phyloP scores from a whole-genome alignment of 2,797 vertebrate genomes.

The Rhinella marina region DNA sequence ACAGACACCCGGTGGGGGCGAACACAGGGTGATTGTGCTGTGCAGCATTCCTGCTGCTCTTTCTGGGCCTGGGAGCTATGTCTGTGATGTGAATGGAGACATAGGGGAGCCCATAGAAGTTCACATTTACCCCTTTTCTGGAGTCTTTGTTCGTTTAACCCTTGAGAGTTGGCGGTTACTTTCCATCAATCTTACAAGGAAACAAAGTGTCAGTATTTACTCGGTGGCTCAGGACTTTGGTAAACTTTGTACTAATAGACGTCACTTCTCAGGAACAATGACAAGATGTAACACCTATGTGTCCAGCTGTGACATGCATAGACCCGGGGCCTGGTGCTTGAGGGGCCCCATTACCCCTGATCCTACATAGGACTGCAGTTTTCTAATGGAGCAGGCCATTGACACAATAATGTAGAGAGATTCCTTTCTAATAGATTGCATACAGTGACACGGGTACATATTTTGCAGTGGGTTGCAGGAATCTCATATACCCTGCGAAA shows the following conservation, averaged over 20 bases:
- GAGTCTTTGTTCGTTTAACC: slow-evolving; percentile 12
- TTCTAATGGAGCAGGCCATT: too few relatives aligned
- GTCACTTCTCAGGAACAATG: neutral
- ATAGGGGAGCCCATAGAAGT: neutral
- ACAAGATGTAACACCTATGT: neutral
- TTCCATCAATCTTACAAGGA: neutral
- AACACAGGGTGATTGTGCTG: slow-evolving; percentile 17
- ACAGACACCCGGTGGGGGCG: neutral
- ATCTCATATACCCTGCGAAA: neutral
- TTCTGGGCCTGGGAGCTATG: neutral
- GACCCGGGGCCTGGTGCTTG: neutral
- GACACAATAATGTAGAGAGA: neutral
- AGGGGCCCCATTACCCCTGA: neutral
- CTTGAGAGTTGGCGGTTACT: neutral
- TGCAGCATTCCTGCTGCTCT: slow-evolving; percentile 12
- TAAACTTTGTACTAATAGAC: neutral
- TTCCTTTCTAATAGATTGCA: neutral
- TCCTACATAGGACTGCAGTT: too few relatives aligned
- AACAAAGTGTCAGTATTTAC: neutral
- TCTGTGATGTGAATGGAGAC: slow-evolving; percentile 12
- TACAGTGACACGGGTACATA: neutral
- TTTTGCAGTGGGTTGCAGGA: neutral
- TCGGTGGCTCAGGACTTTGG: neutral
- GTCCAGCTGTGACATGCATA: neutral
- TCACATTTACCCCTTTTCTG: slow-evolving; percentile 3